These are phyloP conservation scores for Myotis lucifugus DNA, from an alignment of 2,113 vertebrate genomes.

Conservation along the genomic window DNA sequence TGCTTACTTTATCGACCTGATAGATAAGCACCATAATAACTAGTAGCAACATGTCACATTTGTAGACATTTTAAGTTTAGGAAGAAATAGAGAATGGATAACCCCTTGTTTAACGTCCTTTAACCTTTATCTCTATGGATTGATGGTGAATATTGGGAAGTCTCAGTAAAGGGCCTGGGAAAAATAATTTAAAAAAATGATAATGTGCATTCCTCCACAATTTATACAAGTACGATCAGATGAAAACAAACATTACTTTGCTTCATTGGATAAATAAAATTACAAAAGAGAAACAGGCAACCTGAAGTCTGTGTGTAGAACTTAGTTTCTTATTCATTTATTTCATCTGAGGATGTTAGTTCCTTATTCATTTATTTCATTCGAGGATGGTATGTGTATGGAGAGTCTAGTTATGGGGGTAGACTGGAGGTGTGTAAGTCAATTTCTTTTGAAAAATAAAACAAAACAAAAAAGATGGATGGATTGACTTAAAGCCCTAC, in stretches of 20 bases:
- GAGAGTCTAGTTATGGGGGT: background rate
- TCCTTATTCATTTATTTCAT: background rate
- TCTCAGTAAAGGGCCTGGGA: background rate
- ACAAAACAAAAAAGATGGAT: background rate
- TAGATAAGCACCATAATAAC: background rate
- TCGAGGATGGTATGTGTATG: rapidly evolving
- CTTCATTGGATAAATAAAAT: background rate
- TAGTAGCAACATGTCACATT: background rate
- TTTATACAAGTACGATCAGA: background rate
- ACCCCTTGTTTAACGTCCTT: background rate
- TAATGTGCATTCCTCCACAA: background rate
- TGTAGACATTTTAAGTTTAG: background rate
- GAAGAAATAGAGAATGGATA: background rate
- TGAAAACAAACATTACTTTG: background rate
- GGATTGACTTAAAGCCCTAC: background rate
- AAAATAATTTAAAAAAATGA: background rate
- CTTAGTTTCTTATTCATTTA: background rate
- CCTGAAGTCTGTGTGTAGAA: background rate
- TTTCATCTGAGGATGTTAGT: background rate
- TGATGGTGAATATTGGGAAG: background rate
- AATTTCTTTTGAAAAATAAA: background rate
- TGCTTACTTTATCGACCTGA: background rate
- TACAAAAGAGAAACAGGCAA: background rate
- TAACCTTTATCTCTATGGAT: background rate
- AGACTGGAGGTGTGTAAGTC: background rate